A percentile compares a stretch with the other conserved stretches of the same genome.
Conservation (phyloP, 92 coral and sea anemone species). For the Porites evermanni region DNA sequence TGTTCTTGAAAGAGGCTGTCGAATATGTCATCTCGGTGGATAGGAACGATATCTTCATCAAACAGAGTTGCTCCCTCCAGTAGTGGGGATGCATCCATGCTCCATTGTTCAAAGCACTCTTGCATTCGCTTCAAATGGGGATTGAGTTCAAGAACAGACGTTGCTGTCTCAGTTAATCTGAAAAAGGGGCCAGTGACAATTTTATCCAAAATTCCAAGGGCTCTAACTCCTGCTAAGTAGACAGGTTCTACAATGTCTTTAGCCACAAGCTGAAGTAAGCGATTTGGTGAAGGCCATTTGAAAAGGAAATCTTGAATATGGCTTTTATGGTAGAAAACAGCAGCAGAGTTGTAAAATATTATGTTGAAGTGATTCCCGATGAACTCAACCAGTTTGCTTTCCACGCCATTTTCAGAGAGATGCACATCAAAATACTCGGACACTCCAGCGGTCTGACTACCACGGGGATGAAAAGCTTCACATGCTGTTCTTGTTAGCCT, state of each 20-base stretch:
- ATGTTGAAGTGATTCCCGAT: slow-evolving; percentile 44
- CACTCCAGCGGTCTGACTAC: slow-evolving; percentile 46
- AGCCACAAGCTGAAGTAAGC: slow-evolving; percentile 50
- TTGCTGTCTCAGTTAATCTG: slow-evolving; percentile 41
- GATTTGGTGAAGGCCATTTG: slow-evolving; percentile 33
- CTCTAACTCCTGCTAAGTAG: neutral
- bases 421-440: slow-evolving; percentile 38
- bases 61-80: slow-evolving; percentile 52
- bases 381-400: slow-evolving; percentile 46
- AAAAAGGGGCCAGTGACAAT: slow-evolving; percentile 48
- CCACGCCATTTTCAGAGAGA: neutral
- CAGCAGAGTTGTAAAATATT: slow-evolving; percentile 44
- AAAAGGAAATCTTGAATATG: slow-evolving; percentile 36
- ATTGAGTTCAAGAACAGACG: slow-evolving; percentile 49
- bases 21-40: slow-evolving; percentile 48
- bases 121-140: slow-evolving; percentile 48
- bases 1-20: slow-evolving; percentile 48
- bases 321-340: neutral
- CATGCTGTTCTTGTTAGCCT: slow-evolving; percentile 52
- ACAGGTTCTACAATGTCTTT: slow-evolving; percentile 44
- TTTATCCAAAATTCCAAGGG: no score
- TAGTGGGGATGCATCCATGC: slow-evolving; percentile 28
- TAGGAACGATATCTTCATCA: slow-evolving; percentile 36
- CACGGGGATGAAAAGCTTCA: slow-evolving; percentile 48
- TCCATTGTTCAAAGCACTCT: slow-evolving; percentile 36